Conservation (phyloP, 2,113 vertebrate genomes). For the Gobiocypris rarus region DNA sequence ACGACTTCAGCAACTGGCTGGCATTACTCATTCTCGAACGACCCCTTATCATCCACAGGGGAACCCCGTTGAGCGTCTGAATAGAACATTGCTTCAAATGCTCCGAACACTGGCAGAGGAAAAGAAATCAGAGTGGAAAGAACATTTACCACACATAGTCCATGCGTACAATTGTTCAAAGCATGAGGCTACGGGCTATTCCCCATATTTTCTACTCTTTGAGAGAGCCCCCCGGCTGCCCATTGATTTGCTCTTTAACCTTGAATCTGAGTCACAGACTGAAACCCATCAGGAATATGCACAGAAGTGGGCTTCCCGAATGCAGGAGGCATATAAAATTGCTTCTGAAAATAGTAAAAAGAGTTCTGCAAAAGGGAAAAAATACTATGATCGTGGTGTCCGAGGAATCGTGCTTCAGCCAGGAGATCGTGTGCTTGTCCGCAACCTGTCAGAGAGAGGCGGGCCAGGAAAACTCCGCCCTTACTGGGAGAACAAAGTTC, state of each 20-base stretch:
- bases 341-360: conserved; percentile 31
- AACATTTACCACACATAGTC: background rate
- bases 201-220: conserved; percentile 21
- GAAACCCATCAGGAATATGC: conserved; percentile 26
- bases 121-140: background rate
- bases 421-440: conserved; percentile 28
- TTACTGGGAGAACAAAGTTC: conserved; percentile 30
- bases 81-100: background rate
- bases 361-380: conserved; percentile 43
- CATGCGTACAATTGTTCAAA: conserved; percentile 20
- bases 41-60: background rate
- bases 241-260: conserved; percentile 1
- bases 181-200: conserved; percentile 10
- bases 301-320: conserved; percentile 37
- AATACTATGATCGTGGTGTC: conserved; percentile 24
- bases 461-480: too few species aligned
- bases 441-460: too few species aligned
- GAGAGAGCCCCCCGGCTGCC: background rate
- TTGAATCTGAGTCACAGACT: background rate
- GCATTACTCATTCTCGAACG: background rate
- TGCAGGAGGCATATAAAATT: conserved; percentile 48
- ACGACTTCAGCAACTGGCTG: background rate
- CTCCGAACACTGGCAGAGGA: background rate
- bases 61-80: background rate
- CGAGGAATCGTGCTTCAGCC: conserved; percentile 37